Base-by-base conservation (phyloP, 2,113 vertebrate genomes). In the Rhipidura dahli region DNA sequence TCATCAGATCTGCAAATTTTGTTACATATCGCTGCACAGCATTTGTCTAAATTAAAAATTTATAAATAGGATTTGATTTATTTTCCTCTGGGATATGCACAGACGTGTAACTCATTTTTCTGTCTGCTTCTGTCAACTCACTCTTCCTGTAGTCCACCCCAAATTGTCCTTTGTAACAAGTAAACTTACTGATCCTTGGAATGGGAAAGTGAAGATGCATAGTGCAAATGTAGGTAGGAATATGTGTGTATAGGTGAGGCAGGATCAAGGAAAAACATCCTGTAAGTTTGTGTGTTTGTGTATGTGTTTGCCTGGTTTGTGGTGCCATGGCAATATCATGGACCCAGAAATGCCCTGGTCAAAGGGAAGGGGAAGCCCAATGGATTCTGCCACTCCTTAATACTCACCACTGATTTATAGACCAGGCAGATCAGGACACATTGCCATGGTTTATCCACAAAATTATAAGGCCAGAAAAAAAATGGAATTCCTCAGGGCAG, bases 1-100 rank as follows among this genome's bases (percentile, higher is more conserved):
- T 89, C 53, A 73, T 72, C 56, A 95, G 45, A 91, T 85, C 72
- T 95, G 77, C 71, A 96, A 87, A 92, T 95, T 96, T 85, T 95
- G 53, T 89, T 97, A 87, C 59, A 79, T 90, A 71, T 66, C 81
- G 63, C 40, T 95, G 83, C 44, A 83, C 39, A 94, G 45, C 37
- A 13, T 91, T 95, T 83, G 28, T 50, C 33, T 83, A 79, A 77
- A 93, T 89, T 45, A 84, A 84, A 85, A 60, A 80, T 22, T 57
- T 33, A 35, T 89, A 77, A 93, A 64, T 10, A 40, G 3, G 12
- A 30, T 92, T 87, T 73, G 37, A n/a, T 64, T 81, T 82, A 45
- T 70, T 90, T 87, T 65, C 61, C 21, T 87, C 44, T 90, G 66
- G 44, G 24, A 79, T 64, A 40, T 31, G 28, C 17, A 91, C 21